Conservation (phyloP, 1,140 invertebrate genomes). For the Bradysia coprophila region DNA sequence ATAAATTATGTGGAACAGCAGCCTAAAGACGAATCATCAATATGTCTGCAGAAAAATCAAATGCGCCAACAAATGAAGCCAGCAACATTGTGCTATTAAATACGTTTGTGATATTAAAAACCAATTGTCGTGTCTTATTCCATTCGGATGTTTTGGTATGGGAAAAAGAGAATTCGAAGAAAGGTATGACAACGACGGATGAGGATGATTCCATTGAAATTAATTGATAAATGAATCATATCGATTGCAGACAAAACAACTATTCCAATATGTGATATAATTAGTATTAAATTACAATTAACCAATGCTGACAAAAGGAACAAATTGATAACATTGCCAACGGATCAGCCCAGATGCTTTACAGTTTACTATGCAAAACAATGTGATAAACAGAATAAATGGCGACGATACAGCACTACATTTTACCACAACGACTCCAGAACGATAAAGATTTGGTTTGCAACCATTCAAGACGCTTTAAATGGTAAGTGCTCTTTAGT, state of each 20-base stretch:
- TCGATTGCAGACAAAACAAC: constrained; percentile 1
- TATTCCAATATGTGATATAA: background rate
- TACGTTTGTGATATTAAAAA: constrained; percentile 39
- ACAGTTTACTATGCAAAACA: constrained; percentile 41
- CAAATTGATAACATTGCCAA: background rate
- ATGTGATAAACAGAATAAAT: constrained; percentile 30
- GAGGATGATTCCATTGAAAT: background rate
- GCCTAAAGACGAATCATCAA: no score
- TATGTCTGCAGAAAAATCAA: no score
- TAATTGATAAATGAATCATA: background rate
- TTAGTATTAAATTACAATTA: constrained; percentile 1
- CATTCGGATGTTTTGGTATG: constrained; percentile 39
- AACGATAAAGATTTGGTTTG: constrained; percentile 41
- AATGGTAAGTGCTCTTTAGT: constrained; percentile 28
- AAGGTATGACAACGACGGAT: constrained; percentile 17
- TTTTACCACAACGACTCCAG: constrained; percentile 38
- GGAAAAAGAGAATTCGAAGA: constrained; percentile 32
- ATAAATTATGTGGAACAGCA: no score
- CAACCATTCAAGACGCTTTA: constrained; percentile 33
- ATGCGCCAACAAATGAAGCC: no score
- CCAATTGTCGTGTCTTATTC: constrained; percentile 41
- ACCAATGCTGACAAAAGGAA: background rate
- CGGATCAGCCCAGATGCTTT: constrained; percentile 26
- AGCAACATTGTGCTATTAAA: constrained; percentile 27
- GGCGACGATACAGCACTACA: constrained; percentile 33